Base-by-base conservation (phyloP, 2,797 vertebrate genomes). In the Epinephelus coioides region DNA sequence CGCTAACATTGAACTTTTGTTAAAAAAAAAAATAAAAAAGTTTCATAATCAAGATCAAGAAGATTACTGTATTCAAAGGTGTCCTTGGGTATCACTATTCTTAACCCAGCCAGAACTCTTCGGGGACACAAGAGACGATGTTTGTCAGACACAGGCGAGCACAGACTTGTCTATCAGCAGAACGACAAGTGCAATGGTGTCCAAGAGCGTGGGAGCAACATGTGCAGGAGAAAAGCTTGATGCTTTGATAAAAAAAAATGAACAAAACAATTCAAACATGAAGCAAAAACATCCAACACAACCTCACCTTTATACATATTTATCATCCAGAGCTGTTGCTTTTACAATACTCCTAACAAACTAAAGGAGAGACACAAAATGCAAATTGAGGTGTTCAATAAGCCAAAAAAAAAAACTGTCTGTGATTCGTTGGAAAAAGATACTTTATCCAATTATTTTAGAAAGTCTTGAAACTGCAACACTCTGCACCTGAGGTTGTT, bases 41-140 rank as follows among this genome's bases (percentile, higher is more conserved):
- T 83, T 89, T 81, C 53, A 74, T 59, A 81, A 86, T 70, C 21
- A 60, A 81, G 86, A 84, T 89, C 50, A 86, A 85, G 79, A 75
- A 78, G 64, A 59, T 57, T 54, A 51, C 72, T 76, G 46, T 76
- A 83, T 78, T 65, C 46, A 49, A 49, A 82, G 47, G 69, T 81
- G 83, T 77, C 84, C 82, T 73, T 53, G 53, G 21, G 70, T 83
- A 59, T 78, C 63, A 53, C 76, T 56, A 69, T 85, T 88, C 79
- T 81, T 57, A 71, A 86, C 71, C 67, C 70, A 74, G 65, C 30
- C 79, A 9, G 64, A 74, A 38, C 67, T 75, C 74, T 67, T 44
- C 12, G 13, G 68, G 68, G 73, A 85, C 61, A 18, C 46, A 11
- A 69, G 65, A 40, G 65, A 14, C 50, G 75, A 78, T 86, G 82